Evolutionary conservation across 2,113 vertebrate genomes (phyloP).

Genomic region (Dolichotis patagonum): DNA sequence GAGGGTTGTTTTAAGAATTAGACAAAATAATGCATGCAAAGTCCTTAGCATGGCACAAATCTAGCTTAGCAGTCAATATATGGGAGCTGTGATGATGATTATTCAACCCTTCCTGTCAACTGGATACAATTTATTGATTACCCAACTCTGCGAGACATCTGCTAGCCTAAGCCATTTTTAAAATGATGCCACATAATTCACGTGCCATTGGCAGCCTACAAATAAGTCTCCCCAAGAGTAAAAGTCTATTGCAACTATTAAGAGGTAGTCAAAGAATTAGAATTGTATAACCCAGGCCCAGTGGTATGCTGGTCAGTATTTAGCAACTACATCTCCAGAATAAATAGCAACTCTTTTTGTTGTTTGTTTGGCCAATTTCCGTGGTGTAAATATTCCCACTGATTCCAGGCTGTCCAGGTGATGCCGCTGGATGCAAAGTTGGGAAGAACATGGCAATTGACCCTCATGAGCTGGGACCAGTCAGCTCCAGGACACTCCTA

Average conservation of each 20-base stretch:
- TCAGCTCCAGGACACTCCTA: neutral
- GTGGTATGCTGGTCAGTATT: neutral
- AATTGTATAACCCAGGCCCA: neutral
- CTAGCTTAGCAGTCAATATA: neutral
- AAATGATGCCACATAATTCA: neutral
- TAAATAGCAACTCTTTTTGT: neutral
- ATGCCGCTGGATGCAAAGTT: neutral
- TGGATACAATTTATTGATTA: conserved; percentile 24
- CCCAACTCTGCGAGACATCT: neutral
- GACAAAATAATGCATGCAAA: neutral
- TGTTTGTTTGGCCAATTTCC: neutral
- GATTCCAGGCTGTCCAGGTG: neutral
- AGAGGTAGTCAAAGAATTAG: neutral
- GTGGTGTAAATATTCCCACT: neutral
- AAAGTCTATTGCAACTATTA: neutral
- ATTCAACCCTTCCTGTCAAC: conserved; percentile 33
- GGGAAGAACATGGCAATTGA: neutral
- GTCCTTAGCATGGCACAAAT: neutral
- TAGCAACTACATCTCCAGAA: neutral
- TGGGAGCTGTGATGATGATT: conserved; percentile 6
- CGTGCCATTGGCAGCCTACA: neutral
- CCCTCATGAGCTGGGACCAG: neutral
- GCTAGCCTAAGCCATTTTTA: conserved; percentile 9
- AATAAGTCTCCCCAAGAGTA: neutral
- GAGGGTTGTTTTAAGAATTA: neutral